Base-by-base conservation (phyloP, 2,888 invertebrate species). In the Volucella inanis region DNA sequence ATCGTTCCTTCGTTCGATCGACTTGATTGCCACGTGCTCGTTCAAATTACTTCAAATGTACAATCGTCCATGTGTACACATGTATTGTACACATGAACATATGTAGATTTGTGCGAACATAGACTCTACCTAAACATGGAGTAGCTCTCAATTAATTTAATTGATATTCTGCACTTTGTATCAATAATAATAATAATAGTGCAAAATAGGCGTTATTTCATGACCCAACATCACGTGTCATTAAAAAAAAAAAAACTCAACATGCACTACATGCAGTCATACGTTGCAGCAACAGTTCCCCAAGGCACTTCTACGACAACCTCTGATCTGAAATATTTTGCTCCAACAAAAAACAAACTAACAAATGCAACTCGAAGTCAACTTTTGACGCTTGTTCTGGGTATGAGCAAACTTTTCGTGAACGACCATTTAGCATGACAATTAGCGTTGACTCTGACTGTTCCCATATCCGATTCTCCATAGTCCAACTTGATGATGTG, bases 11-110 rank as follows among this genome's bases (percentile, higher is more conserved):
- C 50, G 11, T 6, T 15, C 14, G 14, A 49, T 49, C 22, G 9
- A 22, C 14, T 38, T 49, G 31, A 31, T 31, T 22, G 64, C 18
- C 64, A 64, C 64, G 49, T 64, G 64, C 38, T 12, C 18, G 18
- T 18, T 38, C 39, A 50, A 65, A 65, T 65, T 57, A 49, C 57
- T 59, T 49, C 41, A 59, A 68, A 68, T 18, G 31, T 12, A 55
- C 9, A 49, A 55, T 38, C 14, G n/a, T 55, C 14, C 31, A 6
- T 31, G 6, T 31, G 31, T 31, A 31, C 31, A 31, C 31, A 31
- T 31, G 31, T 22, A 22, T 3, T 31, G 31, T 22, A 22, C 22
- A 22, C 22, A 22, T 18, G 18, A 6, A 31, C 31, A 31, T 6
- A 31, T 6, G 0, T 31, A 31, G 6, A 31, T 31, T 31, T 31